A percentile compares a stretch with the other conserved stretches of the same genome.
Evolutionary conservation across 2,113 vertebrate genomes (phyloP).

Genomic region (Campylomormyrus numenius): DNA sequence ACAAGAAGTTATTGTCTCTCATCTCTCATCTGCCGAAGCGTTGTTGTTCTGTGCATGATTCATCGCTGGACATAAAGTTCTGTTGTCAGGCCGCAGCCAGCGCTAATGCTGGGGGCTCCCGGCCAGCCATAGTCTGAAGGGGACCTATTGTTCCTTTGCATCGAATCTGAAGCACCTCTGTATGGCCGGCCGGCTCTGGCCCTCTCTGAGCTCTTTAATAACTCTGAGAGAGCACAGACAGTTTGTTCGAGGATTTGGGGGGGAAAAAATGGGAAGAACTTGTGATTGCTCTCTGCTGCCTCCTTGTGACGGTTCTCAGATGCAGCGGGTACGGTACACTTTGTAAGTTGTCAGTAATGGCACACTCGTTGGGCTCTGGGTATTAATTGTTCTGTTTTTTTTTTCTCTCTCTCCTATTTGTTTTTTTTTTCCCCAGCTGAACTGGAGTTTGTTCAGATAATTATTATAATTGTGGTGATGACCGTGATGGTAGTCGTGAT

Average conservation of each 20-base stretch:
- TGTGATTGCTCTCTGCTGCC: conserved; percentile 40
- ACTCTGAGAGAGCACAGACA: conserved; percentile 10
- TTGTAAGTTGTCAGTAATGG: background rate
- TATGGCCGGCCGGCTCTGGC: background rate
- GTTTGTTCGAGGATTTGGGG: background rate
- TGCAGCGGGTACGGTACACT: no score
- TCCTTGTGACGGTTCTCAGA: conserved; percentile 43
- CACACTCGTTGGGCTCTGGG: background rate
- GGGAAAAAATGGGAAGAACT: background rate
- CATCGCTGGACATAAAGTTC: background rate
- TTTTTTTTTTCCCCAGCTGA: conserved; percentile 69
- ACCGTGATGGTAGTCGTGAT: conserved; percentile 96
- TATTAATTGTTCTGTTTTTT: background rate
- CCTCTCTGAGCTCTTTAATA: background rate
- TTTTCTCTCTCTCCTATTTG: conserved; percentile 9
- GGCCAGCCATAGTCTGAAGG: background rate
- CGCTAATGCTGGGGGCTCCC: background rate
- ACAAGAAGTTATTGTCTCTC: background rate
- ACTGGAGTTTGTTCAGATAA: conserved; percentile 95
- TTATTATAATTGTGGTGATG: conserved; percentile 94
- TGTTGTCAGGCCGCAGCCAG: background rate
- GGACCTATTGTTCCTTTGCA: background rate
- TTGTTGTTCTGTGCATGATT: background rate
- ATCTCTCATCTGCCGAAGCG: background rate
- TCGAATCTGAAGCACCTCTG: background rate